phyloP scores from a whole-genome alignment of 92 coral and sea anemone genomes.

The Epizoanthus fatuus region DNA sequence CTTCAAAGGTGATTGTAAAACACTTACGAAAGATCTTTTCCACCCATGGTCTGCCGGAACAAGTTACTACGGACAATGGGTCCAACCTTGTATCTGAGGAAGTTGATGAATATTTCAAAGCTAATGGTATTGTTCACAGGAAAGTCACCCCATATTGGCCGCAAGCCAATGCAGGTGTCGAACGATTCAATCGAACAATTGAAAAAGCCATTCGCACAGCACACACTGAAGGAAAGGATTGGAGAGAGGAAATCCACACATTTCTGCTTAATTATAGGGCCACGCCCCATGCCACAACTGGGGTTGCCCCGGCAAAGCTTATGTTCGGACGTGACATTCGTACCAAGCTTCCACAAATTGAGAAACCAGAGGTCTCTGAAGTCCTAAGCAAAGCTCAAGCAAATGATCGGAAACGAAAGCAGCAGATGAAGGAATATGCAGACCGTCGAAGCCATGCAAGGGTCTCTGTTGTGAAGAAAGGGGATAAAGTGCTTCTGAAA shows the following conservation, averaged over 20 bases:
- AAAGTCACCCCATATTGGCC: constrained; percentile 31
- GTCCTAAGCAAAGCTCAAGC: background rate
- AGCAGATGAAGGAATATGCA: constrained; percentile 10
- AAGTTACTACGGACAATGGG: constrained; percentile 28
- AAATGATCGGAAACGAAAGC: background rate
- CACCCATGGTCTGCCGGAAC: constrained; percentile 35
- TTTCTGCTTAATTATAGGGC: constrained; percentile 13
- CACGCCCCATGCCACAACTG: background rate
- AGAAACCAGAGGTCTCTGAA: background rate
- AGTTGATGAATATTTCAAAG: constrained; percentile 7
- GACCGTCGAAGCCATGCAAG: background rate
- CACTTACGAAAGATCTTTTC: constrained; percentile 17
- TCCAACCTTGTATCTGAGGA: constrained; percentile 21
- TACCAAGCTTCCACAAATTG: background rate
- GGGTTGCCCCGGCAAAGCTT: background rate
- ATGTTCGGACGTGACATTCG: constrained; percentile 2
- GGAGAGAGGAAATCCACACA: background rate
- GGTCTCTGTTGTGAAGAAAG: background rate
- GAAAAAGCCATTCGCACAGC: constrained; percentile 34
- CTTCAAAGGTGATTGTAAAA: constrained; percentile 2
- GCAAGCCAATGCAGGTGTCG: constrained; percentile 12
- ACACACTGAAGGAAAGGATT: constrained; percentile 34
- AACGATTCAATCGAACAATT: constrained; percentile 25
- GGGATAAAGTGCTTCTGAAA: constrained; percentile 7
- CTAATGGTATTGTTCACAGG: constrained; percentile 37